Evolutionary conservation across 2,888 invertebrate species (phyloP), one percentile per base, ranked within the genome.

Genomic region (Halictus ligatus): DNA sequence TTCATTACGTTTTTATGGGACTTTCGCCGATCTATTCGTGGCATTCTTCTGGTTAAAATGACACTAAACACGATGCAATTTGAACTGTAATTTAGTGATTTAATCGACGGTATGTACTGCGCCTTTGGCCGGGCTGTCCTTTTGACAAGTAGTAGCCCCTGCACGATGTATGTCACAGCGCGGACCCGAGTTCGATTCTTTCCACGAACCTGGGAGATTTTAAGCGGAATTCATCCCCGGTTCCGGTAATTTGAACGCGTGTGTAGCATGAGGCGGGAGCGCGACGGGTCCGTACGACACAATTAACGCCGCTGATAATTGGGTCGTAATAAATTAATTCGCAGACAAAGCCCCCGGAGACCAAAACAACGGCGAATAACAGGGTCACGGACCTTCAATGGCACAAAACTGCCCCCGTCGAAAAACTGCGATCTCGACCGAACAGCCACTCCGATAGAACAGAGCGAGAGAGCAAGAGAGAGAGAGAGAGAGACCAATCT

Each of bases 321-420:
- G 94, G 93, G 89, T 91, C 89, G 93, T 94, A 94, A 95, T 94
- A 94, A 94, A 94, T 94, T 94, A 93, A 94, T 94, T 93, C 91
- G 92, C 91, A 60, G 21, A 91, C 87, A 90, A 90, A 89, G 85
- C 85, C 67, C 25, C n/a, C 50, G 73, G 74, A 54, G 75, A 76
- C 69, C 80, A 77, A 88, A 88, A 92, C 91, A 92, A 91, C 87
- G 84, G 83, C 18, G 81, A 88, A 85, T 82, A 92, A 89, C 88
- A 81, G 85, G 85, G 89, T 86, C 90, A 88, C 89, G 85, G 89
- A 80, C 79, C 69, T 80, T 93, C 90, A 93, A 94, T 93, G 88
- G 84, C 71, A 89, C 75, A 90, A 88, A 91, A 91, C 89, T 91
- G 78, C 80, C 74, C 67, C 18, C 43, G 75, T 21, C 35, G 18